These are phyloP conservation scores for Polyommatus iphigenia DNA, from an alignment of 2,888 invertebrate species.

Conservation along the genomic window DNA sequence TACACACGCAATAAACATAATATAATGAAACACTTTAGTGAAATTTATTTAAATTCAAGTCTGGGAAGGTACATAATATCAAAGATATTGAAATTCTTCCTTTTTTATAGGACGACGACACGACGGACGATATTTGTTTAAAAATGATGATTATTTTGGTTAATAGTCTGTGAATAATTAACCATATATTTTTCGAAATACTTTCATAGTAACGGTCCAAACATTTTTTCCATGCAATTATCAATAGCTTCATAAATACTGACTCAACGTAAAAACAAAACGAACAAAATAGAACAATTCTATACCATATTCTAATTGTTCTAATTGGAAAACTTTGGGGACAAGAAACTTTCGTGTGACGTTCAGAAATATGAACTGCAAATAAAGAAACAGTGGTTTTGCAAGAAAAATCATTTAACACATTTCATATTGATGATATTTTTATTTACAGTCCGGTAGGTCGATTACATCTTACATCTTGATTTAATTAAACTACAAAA, in stretches of 20 bases:
- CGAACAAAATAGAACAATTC: conserved; percentile 36
- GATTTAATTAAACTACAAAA: no score
- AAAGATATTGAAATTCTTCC: no score
- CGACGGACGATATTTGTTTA: no score
- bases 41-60: no score
- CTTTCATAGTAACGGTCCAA: conserved; percentile 9
- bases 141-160: no score
- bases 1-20: no score
- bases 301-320: conserved; percentile 37
- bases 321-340: conserved; percentile 38
- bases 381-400: background rate
- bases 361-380: background rate
- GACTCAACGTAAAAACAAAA: conserved; percentile 39
- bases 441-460: no score
- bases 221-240: conserved; percentile 38
- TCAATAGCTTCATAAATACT: conserved; percentile 37
- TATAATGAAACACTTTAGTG: no score
- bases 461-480: no score
- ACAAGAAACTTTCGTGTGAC: conserved; percentile 3
- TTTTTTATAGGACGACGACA: no score
- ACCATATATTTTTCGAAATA: background rate
- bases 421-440: background rate
- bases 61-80: no score
- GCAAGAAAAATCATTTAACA: background rate
- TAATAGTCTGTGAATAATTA: no score